A percentile compares a stretch with the other conserved stretches of the same genome.
phyloP scores from a whole-genome alignment of 1,140 invertebrate species.

The Thalassaphorura encarpata region DNA sequence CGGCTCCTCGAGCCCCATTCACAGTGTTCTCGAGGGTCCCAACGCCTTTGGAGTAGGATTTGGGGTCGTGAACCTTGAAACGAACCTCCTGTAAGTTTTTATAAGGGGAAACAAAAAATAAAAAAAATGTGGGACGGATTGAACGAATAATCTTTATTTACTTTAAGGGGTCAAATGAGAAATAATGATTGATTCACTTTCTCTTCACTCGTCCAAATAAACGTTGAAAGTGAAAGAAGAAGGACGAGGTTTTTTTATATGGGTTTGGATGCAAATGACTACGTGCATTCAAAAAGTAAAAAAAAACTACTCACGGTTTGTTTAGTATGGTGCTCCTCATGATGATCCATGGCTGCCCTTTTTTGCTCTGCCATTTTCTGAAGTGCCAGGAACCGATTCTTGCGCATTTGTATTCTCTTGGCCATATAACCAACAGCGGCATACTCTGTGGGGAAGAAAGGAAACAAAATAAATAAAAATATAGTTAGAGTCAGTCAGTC shows the following conservation, averaged over 20 bases:
- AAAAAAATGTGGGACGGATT: neutral
- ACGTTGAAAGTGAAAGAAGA: too few relatives aligned
- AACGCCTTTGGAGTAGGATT: constrained; percentile 73
- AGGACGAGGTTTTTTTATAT: neutral
- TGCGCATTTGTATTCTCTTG: constrained; percentile 88
- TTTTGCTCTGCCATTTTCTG: constrained; percentile 85
- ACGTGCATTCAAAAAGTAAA: too few relatives aligned
- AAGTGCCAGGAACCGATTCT: constrained; percentile 72
- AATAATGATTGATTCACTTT: too few relatives aligned
- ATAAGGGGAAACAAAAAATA: neutral
- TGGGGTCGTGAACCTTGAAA: constrained; percentile 86
- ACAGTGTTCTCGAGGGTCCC: constrained; percentile 81
- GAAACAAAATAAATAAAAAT: constrained; percentile 6
- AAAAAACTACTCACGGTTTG: constrained; percentile 66
- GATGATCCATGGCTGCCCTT: constrained; percentile 44
- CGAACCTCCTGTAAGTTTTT: constrained; percentile 69
- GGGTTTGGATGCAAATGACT: neutral
- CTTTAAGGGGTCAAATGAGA: too few relatives aligned
- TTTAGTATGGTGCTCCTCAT: constrained; percentile 55
- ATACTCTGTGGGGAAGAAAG: constrained; percentile 55
- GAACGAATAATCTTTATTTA: too few relatives aligned
- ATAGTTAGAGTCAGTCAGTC: too few relatives aligned
- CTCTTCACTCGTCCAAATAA: neutral
- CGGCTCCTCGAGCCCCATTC: constrained; percentile 56
- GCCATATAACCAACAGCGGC: constrained; percentile 91